Evolutionary conservation across 2,888 invertebrate species (phyloP).

Genomic region (Dascillus cervinus): DNA sequence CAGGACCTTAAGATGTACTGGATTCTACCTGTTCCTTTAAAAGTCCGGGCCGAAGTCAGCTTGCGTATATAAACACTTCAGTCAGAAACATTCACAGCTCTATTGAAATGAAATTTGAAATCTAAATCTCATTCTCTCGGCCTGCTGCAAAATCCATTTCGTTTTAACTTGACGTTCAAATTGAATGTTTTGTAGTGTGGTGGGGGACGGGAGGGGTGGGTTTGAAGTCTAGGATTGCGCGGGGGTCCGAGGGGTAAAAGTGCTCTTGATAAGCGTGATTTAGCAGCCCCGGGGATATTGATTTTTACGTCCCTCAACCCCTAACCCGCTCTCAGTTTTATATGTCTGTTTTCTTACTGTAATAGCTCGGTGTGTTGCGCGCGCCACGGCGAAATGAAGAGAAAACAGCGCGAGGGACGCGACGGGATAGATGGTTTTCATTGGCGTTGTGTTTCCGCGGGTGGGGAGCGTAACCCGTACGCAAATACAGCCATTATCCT

Average conservation of each 20-base stretch:
- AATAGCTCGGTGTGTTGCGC: slow-evolving; percentile 46
- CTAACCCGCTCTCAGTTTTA: slow-evolving; percentile 45
- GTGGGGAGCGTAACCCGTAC: slow-evolving; percentile 30
- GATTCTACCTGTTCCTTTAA: slow-evolving; percentile 15
- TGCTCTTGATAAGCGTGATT: slow-evolving; percentile 59
- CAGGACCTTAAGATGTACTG: no score
- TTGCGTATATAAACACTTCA: slow-evolving; percentile 14
- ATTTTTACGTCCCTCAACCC: slow-evolving; percentile 45
- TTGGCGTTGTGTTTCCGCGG: slow-evolving; percentile 42
- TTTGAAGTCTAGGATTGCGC: slow-evolving; percentile 21
- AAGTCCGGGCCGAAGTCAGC: slow-evolving; percentile 6
- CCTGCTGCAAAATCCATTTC: slow-evolving; percentile 51
- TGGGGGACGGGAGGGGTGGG: slow-evolving; percentile 28
- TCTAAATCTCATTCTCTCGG: slow-evolving; percentile 44
- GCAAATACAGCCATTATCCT: slow-evolving; percentile 43
- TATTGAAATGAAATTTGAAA: slow-evolving; percentile 40
- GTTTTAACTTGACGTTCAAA: slow-evolving; percentile 53
- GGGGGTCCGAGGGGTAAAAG: slow-evolving; percentile 38
- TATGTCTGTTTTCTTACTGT: slow-evolving; percentile 51
- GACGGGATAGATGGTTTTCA: slow-evolving; percentile 38
- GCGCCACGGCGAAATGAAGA: slow-evolving; percentile 42
- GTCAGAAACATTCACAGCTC: slow-evolving; percentile 27
- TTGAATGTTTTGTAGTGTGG: slow-evolving; percentile 51
- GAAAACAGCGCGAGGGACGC: slow-evolving; percentile 38
- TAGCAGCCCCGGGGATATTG: slow-evolving; percentile 66